phyloP scores from a whole-genome alignment of 2,113 vertebrate genomes.

The Gobiocypris rarus region DNA sequence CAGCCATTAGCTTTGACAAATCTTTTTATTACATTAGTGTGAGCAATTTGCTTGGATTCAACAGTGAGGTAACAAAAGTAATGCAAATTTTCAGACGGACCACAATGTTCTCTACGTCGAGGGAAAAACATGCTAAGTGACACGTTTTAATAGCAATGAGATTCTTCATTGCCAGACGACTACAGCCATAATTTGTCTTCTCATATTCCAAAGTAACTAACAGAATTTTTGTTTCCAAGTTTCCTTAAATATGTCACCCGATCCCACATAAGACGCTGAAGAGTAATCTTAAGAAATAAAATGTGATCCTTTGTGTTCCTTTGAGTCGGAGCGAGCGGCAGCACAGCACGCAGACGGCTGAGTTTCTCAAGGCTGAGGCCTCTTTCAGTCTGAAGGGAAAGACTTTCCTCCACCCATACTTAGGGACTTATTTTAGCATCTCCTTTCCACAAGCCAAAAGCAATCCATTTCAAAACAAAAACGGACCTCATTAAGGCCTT shows the following conservation, averaged over 20 bases:
- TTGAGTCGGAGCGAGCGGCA: constrained; percentile 9
- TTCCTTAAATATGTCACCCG: neutral
- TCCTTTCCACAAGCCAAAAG: constrained; percentile 34
- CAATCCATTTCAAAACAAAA: constrained; percentile 31
- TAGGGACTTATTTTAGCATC: constrained; percentile 14
- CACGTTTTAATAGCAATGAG: neutral
- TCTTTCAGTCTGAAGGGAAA: constrained; percentile 18
- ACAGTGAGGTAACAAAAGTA: neutral
- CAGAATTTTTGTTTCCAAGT: neutral
- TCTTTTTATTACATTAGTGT: neutral
- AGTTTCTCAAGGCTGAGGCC: neutral
- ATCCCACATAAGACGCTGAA: neutral
- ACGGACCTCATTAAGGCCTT: constrained; percentile 8
- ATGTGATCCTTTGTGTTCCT: neutral
- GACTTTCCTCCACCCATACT: constrained; percentile 40
- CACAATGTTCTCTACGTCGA: neutral
- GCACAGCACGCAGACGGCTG: neutral
- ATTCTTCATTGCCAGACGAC: neutral
- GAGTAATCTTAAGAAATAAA: constrained; percentile 20
- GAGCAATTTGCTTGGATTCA: constrained; percentile 5
- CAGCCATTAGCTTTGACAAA: neutral
- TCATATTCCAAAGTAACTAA: neutral
- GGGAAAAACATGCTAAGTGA: neutral
- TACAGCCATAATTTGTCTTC: neutral
- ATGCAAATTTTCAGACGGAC: neutral